These are phyloP conservation scores for Syngnathus scovelli DNA, from an alignment of 2,113 vertebrate genomes.

Conservation along the genomic window DNA sequence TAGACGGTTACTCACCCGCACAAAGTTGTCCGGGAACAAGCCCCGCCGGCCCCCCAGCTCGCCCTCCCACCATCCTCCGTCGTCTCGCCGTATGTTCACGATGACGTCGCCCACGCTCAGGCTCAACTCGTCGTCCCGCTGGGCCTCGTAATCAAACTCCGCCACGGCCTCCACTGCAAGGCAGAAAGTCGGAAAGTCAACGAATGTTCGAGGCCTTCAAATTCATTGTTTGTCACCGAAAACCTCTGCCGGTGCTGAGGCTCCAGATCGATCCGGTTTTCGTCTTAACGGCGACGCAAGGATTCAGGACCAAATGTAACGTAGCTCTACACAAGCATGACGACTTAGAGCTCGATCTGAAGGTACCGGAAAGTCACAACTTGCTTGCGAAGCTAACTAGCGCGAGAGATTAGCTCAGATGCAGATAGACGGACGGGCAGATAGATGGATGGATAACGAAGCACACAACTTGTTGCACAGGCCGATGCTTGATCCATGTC, in stretches of 20 bases:
- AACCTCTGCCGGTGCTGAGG: too few relatives aligned
- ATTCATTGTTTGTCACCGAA: too few relatives aligned
- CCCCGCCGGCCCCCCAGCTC: slow-evolving; percentile 95
- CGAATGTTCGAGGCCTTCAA: too few relatives aligned
- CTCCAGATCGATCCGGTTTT: too few relatives aligned
- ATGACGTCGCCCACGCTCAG: slow-evolving; percentile 93
- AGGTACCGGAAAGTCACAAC: too few relatives aligned
- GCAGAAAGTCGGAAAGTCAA: background rate
- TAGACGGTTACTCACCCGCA: slow-evolving; percentile 85
- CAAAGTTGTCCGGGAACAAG: slow-evolving; percentile 98
- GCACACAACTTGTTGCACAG: too few relatives aligned
- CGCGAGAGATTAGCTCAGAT: too few relatives aligned
- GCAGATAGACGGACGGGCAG: background rate
- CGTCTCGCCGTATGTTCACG: slow-evolving; percentile 93
- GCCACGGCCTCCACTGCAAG: slow-evolving; percentile 93
- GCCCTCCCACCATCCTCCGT: slow-evolving; percentile 99
- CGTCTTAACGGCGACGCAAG: too few relatives aligned
- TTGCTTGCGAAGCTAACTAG: too few relatives aligned
- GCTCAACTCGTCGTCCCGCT: slow-evolving; percentile 98
- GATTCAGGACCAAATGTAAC: too few relatives aligned
- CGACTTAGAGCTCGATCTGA: too few relatives aligned
- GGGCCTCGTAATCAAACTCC: slow-evolving; percentile 98
- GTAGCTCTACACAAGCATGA: too few relatives aligned
- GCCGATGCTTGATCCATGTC: slow-evolving; percentile 20
- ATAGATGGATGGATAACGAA: background rate